Evolutionary conservation across 1,140 invertebrate species (phyloP).

Genomic region (Propsilocerus akamusi): DNA sequence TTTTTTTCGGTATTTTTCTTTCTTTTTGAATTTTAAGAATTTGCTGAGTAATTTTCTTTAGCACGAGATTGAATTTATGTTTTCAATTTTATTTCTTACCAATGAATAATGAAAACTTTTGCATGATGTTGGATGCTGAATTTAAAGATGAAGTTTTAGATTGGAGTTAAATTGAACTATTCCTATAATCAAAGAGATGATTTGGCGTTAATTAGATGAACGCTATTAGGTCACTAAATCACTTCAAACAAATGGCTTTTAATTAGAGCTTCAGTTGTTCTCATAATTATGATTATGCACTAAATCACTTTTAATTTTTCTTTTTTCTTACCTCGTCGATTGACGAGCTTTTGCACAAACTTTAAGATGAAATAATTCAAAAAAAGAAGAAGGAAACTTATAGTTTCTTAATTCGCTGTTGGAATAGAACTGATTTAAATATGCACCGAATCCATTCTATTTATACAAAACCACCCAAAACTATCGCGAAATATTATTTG

Average conservation of each 20-base stretch:
- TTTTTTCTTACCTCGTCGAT: background rate
- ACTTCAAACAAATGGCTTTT: background rate
- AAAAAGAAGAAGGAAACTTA: background rate
- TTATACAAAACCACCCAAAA: constrained; percentile 2
- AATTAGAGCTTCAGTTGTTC: background rate
- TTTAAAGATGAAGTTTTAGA: background rate
- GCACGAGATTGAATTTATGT: background rate
- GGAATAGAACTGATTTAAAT: constrained; percentile 1
- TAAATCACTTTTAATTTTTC: background rate
- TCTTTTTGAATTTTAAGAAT: no score
- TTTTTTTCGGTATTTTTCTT: no score
- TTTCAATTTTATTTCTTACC: background rate
- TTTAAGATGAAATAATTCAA: background rate
- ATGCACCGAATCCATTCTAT: background rate
- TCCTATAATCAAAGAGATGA: background rate
- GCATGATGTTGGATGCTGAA: background rate
- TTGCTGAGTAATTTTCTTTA: no score
- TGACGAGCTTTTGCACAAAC: background rate
- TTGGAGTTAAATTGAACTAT: background rate
- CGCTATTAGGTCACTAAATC: background rate
- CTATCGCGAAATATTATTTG: no score
- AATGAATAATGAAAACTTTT: background rate
- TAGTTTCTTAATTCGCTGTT: background rate
- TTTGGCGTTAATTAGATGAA: background rate
- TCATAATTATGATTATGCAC: background rate